A percentile compares a stretch with the other conserved stretches of the same genome.
These are phyloP conservation scores for Sitta carolinensis DNA, from an alignment of 2,797 vertebrate genomes.

Conservation along the genomic window DNA sequence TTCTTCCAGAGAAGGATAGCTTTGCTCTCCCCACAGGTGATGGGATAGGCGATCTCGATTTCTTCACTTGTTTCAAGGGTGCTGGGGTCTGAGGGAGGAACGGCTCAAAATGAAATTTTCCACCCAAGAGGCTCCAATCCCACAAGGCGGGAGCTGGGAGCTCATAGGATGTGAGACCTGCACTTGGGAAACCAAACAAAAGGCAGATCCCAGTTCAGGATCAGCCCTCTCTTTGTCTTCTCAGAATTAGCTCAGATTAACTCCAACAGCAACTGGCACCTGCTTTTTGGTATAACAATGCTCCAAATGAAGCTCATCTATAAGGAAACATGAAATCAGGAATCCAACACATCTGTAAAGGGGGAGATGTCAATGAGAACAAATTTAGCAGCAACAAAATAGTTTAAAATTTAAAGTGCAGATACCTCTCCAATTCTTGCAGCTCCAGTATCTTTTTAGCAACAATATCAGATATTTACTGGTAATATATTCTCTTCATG, in stretches of 20 bases:
- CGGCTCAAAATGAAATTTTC: background rate
- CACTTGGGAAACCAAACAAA: background rate
- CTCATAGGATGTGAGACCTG: background rate
- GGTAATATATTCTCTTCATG: background rate
- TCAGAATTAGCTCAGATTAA: background rate
- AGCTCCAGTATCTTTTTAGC: background rate
- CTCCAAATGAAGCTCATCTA: background rate
- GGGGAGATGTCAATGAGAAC: background rate
- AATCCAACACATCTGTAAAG: background rate
- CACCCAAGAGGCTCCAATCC: background rate
- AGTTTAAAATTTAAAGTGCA: background rate
- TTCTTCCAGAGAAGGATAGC: constrained; percentile 96
- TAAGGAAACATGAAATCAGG: background rate
- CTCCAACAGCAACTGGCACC: background rate
- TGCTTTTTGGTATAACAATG: background rate
- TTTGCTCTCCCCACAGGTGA: constrained; percentile 97
- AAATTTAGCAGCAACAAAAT: background rate
- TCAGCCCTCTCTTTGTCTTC: background rate
- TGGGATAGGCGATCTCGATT: constrained; percentile 92
- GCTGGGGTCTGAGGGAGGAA: constrained; percentile 73
- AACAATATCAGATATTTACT: background rate
- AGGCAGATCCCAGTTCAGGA: background rate
- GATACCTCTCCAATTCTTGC: background rate
- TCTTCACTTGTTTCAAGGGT: constrained; percentile 80
- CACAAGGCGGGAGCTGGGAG: background rate